Evolutionary conservation across 2,797 vertebrate genomes (phyloP), one percentile per base, ranked within the genome.

Genomic region (Mus spretus): DNA sequence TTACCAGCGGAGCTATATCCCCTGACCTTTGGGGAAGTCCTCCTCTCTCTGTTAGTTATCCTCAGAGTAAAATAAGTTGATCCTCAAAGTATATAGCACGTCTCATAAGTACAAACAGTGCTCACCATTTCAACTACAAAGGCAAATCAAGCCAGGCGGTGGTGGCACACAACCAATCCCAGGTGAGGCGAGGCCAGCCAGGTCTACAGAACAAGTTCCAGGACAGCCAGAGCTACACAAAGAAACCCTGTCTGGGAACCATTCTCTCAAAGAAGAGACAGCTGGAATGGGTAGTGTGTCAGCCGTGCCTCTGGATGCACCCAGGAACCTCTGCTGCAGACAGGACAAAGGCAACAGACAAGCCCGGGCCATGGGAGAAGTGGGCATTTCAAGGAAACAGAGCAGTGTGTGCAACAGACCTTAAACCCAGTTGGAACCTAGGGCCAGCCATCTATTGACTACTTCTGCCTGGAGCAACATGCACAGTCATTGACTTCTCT

Each of bases 291-390:
- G 9, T 9, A 12, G 19, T 34, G 20, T n/a, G 22, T 31, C 1
- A 2, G 34, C 28, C 50, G 22, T 19, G 59, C 31, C 22, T 90
- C 50, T 47, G 57, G 24, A 24, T 20, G 15, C 13, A 70, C 55
- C 72, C 59, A 15, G 37, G 55, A 31, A 37, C 57, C 92, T 50
- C 9, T 26, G 15, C 17, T 11, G 6, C 59, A 57, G 83, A 26
- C 53, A 53, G 59, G 63, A 31, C 47, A 24, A 14, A 61, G 85
- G 67, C 90, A 22, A 37, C 0, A 22, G 31, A 26, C 2, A 8
- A 17, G 19, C 1, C 1, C 2, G 0, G 2, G 63, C 3, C 4
- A 7, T 15, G 4, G 14, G 93, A 67, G 22, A 72, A 17, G 6
- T 2, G n/a, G 31, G 61, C 4, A 53, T 80, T 77, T 80, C 31